Base-by-base conservation (phyloP, 2,888 invertebrate genomes). In the Tricholauxania praeusta region DNA sequence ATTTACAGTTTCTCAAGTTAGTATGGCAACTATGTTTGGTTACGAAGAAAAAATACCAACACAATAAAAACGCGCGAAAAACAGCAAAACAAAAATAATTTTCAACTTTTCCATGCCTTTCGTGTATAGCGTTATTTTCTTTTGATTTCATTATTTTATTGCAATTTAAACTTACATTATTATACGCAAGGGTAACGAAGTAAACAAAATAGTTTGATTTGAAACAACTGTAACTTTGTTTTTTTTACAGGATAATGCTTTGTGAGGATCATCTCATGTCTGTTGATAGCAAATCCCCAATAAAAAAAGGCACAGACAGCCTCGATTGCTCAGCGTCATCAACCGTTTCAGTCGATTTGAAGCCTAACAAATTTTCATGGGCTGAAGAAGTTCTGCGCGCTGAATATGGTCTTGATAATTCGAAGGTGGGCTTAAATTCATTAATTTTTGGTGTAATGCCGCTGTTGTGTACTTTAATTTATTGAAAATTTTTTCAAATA, bases 341-440 rank as follows among this genome's bases (percentile, higher is more conserved):
- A 12, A 81, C 82, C 8, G 76, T 80, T 1, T 77, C 79, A 47
- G 73, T 78, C 22, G 80, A 80, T 4, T 65, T 66, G 0, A 82
- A 80, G 64, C 78, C 80, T 5, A 57, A 67, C 10, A 71, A 74
- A 47, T 79, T 72, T 51, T 80, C 82, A 65, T 85, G 83, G 83
- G 85, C 83, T 3, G 80, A 85, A 64, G 83, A 84, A 70, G 80
- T 85, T 4, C 19, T 75, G n/a, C 79, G 78, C 5, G 79, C 79
- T 3, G 83, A 84, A 65, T 71, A 77, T n/a, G 78, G 78, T 1
- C 76, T 79, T 0, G 82, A 83, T 52, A 80, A 80, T 32, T 74
- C 74, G 49, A 63, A 39, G 76, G 82, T 82, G 77, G 39, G 67
- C 39, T 63, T n/a, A 22, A 69, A 53, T 17, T 5, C 51, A 67